A percentile compares a stretch with the other conserved stretches of the same genome.
Evolutionary conservation across 2,888 invertebrate genomes (phyloP).

Genomic region (Chymomyza caudatula): DNA sequence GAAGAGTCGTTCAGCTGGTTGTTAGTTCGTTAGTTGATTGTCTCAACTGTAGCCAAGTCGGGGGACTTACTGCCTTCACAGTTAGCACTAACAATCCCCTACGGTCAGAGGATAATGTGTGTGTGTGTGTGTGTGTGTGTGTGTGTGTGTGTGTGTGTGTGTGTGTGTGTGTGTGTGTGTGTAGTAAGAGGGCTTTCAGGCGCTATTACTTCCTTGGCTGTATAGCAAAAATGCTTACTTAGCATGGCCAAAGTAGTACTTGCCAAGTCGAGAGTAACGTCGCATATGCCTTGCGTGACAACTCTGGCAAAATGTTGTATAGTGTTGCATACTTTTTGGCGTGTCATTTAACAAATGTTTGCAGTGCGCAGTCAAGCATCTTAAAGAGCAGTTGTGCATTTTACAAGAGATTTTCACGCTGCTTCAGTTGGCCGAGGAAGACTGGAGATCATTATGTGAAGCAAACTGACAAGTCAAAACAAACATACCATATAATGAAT

Average conservation of each 20-base stretch:
- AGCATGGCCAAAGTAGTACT: slow-evolving; percentile 49
- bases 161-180: neutral
- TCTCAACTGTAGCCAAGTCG: neutral
- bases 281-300: slow-evolving; percentile 21
- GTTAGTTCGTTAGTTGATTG: neutral
- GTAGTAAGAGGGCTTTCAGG: slow-evolving; percentile 6
- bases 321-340: slow-evolving; percentile 44
- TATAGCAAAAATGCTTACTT: slow-evolving; percentile 42
- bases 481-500: neutral
- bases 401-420: slow-evolving; percentile 8
- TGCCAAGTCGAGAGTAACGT: neutral
- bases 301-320: slow-evolving; percentile 18
- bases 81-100: neutral
- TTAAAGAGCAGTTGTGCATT: slow-evolving; percentile 56
- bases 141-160: neutral
- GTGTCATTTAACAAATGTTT: slow-evolving; percentile 47
- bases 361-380: slow-evolving; percentile 29
- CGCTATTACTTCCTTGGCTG: slow-evolving; percentile 25
- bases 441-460: neutral
- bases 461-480: neutral
- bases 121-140: neutral
- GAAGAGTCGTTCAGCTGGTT: neutral
- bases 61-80: slow-evolving; percentile 6
- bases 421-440: slow-evolving; percentile 8
- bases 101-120: neutral